Evolutionary conservation across 2,797 vertebrate genomes (phyloP).

Genomic region (Pantherophis alleghaniensis): DNA sequence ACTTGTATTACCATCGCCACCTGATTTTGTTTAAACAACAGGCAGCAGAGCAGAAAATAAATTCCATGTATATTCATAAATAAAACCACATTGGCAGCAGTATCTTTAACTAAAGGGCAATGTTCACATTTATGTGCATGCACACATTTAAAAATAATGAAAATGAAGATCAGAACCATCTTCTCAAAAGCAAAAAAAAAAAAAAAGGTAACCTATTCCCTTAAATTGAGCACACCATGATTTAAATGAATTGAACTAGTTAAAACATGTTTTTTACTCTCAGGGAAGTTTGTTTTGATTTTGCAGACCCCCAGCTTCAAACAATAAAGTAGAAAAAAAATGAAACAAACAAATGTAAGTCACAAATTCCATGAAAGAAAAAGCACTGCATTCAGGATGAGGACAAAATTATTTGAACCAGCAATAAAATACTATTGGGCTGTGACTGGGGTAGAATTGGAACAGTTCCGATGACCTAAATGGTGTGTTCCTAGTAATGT

Average conservation of each 20-base stretch:
- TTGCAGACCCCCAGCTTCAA: neutral
- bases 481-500: neutral
- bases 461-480: neutral
- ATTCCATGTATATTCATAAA: neutral
- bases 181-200: neutral
- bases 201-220: accelerated
- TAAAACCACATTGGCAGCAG: neutral
- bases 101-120: neutral
- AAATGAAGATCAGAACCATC: neutral
- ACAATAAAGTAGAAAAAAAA: neutral
- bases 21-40: neutral
- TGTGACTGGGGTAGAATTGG: neutral
- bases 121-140: neutral
- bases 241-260: neutral
- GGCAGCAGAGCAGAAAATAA: neutral
- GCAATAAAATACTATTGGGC: neutral
- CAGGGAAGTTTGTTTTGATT: conserved; percentile 1
- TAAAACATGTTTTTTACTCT: neutral
- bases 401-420: neutral
- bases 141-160: neutral
- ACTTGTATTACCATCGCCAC: neutral
- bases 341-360: neutral
- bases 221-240: neutral
- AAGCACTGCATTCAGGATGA: neutral
- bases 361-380: neutral